Evolutionary conservation across 2,797 vertebrate species (phyloP).

Genomic region (Pachyuromys duprasi): DNA sequence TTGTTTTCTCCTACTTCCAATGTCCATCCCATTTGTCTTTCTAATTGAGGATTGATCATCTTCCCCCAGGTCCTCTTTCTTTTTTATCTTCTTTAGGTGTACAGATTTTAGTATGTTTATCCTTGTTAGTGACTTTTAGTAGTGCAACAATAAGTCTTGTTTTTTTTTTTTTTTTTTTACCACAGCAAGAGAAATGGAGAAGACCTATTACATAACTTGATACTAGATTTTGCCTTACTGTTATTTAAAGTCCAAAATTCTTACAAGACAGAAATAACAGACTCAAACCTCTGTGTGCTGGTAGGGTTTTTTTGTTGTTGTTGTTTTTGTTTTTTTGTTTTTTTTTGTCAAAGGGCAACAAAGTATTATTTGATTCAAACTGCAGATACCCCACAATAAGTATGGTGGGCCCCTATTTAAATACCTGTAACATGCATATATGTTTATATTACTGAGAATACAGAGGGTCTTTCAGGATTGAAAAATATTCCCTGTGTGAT

Average conservation of each 20-base stretch:
- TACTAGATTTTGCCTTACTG: not conserved
- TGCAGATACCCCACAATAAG: not conserved
- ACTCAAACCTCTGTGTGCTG: not conserved
- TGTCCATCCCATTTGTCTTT: too few relatives aligned
- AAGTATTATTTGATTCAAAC: slow-evolving; percentile 38
- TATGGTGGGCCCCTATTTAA: not conserved
- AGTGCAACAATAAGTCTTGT: too few relatives aligned
- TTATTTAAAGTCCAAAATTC: not conserved
- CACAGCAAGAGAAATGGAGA: not conserved
- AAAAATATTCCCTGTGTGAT: not conserved
- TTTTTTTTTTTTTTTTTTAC: not conserved
- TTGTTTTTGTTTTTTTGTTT: too few relatives aligned
- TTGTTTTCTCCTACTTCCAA: too few relatives aligned
- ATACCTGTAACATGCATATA: not conserved
- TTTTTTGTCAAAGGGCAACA: slow-evolving; percentile 26
- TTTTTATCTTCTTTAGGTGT: too few relatives aligned
- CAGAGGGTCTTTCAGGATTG: not conserved
- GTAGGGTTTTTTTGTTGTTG: too few relatives aligned
- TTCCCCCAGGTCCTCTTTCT: too few relatives aligned
- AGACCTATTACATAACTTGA: not conserved
- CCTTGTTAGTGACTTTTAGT: too few relatives aligned
- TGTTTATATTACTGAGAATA: not conserved
- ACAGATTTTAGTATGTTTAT: too few relatives aligned
- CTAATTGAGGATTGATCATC: too few relatives aligned
- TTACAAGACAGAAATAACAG: not conserved